Percentiles rank a stretch among this genome's conserved stretches.
phyloP scores from a whole-genome alignment of 2,888 invertebrate species.

The Lomographa bimaculata region DNA sequence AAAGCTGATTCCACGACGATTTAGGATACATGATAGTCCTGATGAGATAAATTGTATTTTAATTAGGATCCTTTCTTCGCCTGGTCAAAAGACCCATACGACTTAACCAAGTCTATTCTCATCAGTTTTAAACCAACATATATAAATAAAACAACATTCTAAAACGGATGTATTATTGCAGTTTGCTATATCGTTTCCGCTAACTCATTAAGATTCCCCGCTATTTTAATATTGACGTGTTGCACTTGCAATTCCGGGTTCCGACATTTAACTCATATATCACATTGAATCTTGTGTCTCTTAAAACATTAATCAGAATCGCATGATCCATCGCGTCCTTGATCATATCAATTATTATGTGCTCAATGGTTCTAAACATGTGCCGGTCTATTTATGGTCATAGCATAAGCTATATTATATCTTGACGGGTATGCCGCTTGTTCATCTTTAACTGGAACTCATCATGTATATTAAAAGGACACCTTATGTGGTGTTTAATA shows the following conservation, averaged over 20 bases:
- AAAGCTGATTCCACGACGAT: too few species aligned
- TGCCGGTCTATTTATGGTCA: constrained; percentile 44
- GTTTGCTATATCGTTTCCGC: constrained; percentile 53
- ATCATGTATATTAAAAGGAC: constrained; percentile 36
- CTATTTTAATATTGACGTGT: constrained; percentile 52
- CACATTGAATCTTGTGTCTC: constrained; percentile 14
- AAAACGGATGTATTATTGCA: too few species aligned
- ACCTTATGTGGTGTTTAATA: constrained; percentile 23
- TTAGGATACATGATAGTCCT: too few species aligned
- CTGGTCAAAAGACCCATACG: too few species aligned
- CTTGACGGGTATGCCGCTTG: constrained; percentile 34
- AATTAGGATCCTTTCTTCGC: too few species aligned
- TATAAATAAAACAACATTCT: too few species aligned
- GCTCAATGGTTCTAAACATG: constrained; percentile 35
- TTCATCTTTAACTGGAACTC: constrained; percentile 49
- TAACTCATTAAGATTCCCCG: constrained; percentile 46
- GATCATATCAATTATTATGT: constrained; percentile 22
- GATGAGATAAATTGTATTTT: too few species aligned
- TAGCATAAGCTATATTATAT: constrained; percentile 40
- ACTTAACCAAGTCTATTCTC: too few species aligned
- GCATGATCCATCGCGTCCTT: constrained; percentile 17
- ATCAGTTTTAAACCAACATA: too few species aligned
- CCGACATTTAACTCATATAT: constrained; percentile 34
- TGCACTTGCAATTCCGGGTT: constrained; percentile 51
- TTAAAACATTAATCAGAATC: constrained; percentile 14